Evolutionary conservation across 1,140 invertebrate genomes (phyloP).

Genomic region (Drosophila nikananu): DNA sequence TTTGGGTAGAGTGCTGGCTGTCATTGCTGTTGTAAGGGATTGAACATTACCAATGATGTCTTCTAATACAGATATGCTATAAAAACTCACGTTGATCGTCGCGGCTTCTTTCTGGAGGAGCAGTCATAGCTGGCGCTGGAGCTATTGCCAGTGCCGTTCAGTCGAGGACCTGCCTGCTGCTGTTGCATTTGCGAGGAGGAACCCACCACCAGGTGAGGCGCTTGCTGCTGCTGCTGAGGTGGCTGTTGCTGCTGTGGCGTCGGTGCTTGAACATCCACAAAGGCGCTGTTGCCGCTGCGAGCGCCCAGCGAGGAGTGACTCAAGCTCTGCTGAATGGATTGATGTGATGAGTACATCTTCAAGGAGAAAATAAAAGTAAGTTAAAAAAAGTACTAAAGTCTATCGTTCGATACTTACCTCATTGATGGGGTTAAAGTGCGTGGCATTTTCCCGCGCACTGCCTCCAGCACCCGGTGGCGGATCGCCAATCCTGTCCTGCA

Average conservation of each 20-base stretch:
- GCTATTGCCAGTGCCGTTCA: conserved; percentile 64
- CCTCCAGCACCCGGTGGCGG: conserved; percentile 7
- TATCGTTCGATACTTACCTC: conserved; percentile 42
- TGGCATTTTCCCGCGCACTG: conserved; percentile 52
- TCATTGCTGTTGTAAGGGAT: conserved; percentile 63
- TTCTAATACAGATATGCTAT: neutral
- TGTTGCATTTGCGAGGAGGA: conserved; percentile 37
- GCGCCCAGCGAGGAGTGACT: conserved; percentile 51
- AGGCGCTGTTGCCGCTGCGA: conserved; percentile 52
- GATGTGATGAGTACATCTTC: conserved; percentile 74
- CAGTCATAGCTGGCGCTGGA: conserved; percentile 51
- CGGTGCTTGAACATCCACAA: conserved; percentile 63
- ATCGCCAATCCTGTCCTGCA: conserved; percentile 85
- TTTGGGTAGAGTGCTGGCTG: conserved; percentile 79
- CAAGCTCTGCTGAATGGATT: conserved; percentile 29
- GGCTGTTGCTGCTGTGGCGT: conserved; percentile 48
- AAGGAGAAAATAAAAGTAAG: neutral
- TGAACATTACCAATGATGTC: neutral
- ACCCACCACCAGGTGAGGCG: conserved; percentile 30
- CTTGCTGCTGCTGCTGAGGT: conserved; percentile 38
- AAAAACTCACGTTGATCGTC: conserved; percentile 78
- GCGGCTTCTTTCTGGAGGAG: conserved; percentile 86
- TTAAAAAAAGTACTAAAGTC: too few relatives aligned
- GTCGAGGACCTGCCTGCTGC: conserved; percentile 52
- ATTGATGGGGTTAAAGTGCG: conserved; percentile 83